Base-by-base conservation (phyloP, 2,797 vertebrate species). In the Lindbergichthys nudifrons region DNA sequence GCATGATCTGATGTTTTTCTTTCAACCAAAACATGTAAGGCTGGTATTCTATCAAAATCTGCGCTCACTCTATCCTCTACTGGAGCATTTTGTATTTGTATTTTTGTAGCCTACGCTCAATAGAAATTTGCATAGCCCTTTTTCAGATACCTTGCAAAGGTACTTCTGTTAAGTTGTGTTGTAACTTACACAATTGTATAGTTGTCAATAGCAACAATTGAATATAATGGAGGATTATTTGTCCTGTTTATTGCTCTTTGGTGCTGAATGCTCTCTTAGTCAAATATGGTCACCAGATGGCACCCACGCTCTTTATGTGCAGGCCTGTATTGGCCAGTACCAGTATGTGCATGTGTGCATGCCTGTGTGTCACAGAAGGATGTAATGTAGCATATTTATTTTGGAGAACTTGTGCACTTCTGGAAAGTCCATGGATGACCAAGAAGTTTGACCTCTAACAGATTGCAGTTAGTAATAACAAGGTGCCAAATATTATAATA, bases 11-110 rank as follows among this genome's bases (percentile, higher is more conserved):
- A 18, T 30, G 23, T 16, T 15, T 58, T 42, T 32, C 58, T 52
- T 26, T 26, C 13, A 52, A 26, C 50, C 21, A 21, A 21, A 47
- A 26, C 26, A 26, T 26, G 4, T 26, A 26, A 26, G 26, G 26
- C 26, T 26, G 26, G 26, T 26, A 26, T 26, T 26, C 26, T 26
- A 26, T 26, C 26, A 26, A 26, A 5, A 26, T 26, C 26, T 26
- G 26, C 26, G 26, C 26, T 26, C 26, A 26, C 26, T 26, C 26
- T 26, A 26, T 26, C 26, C 26, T 26, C 26, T 2, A 5, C 14
- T 32, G 21, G 6, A 6, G 89, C 69, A 90, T 89, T 46, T 83
- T 90, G 90, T 87, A 80, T 21, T 84, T 86, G 86, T 86, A 83
- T 60, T 87, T 80, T 10, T 70, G 19, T 39, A 0, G 12, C 14